A percentile compares a stretch with the other conserved stretches of the same genome.
Conservation (phyloP, 2,797 vertebrate genomes). For the Loriculus beryllinus region DNA sequence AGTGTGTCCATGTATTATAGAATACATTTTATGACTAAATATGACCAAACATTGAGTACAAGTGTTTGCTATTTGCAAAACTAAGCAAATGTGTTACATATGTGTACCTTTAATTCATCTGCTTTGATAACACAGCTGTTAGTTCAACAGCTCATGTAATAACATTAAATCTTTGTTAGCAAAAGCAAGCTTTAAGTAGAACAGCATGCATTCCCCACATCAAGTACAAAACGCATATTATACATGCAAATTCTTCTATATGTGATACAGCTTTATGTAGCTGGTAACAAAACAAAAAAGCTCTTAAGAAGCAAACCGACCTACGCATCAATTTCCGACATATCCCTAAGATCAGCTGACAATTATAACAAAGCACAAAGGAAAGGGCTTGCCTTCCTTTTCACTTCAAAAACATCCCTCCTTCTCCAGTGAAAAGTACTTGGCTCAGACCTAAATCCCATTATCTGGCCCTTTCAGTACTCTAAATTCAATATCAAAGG, state of each 20-base stretch:
- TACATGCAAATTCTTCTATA: not conserved
- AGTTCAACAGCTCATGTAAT: not conserved
- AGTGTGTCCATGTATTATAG: not conserved
- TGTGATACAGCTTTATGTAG: not conserved
- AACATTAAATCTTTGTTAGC: not conserved
- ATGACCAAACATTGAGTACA: not conserved
- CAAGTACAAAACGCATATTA: not conserved
- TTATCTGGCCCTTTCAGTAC: not conserved
- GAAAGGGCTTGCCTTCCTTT: not conserved
- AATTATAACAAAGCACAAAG: not conserved
- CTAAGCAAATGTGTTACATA: not conserved
- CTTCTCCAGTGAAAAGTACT: not conserved
- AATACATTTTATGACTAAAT: not conserved
- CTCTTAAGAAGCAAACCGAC: not conserved
- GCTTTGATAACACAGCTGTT: not conserved
- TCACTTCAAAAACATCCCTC: not conserved
- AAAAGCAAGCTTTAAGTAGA: not conserved
- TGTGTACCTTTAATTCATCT: not conserved
- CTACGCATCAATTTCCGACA: fast-evolving
- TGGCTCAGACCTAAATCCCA: not conserved
- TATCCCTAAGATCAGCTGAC: not conserved
- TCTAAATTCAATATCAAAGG: not conserved
- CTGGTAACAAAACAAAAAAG: not conserved
- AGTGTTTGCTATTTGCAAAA: not conserved
- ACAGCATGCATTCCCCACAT: not conserved